Evolutionary conservation across 2,113 vertebrate species (phyloP), one percentile per base, ranked within the genome.

Genomic region (Cisticola juncidis): DNA sequence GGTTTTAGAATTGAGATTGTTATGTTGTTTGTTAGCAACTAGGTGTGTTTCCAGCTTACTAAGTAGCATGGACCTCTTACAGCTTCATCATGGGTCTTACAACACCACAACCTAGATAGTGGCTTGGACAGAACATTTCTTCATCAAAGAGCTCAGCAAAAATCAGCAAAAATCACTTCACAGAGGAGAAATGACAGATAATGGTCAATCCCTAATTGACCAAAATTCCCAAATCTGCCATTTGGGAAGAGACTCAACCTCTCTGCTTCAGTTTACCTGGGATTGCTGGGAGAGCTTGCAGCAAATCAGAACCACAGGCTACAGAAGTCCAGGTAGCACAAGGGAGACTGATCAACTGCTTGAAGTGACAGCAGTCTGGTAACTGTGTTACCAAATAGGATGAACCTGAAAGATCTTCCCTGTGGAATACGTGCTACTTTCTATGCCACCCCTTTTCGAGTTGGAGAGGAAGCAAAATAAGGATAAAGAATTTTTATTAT

Each of bases 401-500:
- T 73, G 88, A 92, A 44, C 38, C 38, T 16, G 2, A 36, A 68
- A 87, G 61, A 82, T 64, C 77, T 81, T 36, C 18, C 42, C 56
- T 54, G 16, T 4, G 3, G 53, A 84, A 74, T 79, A 89, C 5
- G 1, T 65, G 69, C 86, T 81, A 5, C 69, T 84, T 92, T 81
- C 77, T 60, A 58, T 86, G 72, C 60, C 69, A 81, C 17, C 48
- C 10, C 38, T 86, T 84, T 81, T 26, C 4, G 3, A 85, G 66
- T 22, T 74, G 44, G 65, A 91, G 51, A 74, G 84, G 60, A 74
- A 87, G 24, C 33, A 56, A 79, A 81, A 84, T 62, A 86, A 76
- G 18, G 38, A 40, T 57, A 42, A 86, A 91, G 45, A 82, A 65
- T 77, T 85, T 97, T 95, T 90, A 68, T 85, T 87, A 80, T 13